Base-by-base conservation (phyloP, 2,797 vertebrate genomes). In the Gila robusta region DNA sequence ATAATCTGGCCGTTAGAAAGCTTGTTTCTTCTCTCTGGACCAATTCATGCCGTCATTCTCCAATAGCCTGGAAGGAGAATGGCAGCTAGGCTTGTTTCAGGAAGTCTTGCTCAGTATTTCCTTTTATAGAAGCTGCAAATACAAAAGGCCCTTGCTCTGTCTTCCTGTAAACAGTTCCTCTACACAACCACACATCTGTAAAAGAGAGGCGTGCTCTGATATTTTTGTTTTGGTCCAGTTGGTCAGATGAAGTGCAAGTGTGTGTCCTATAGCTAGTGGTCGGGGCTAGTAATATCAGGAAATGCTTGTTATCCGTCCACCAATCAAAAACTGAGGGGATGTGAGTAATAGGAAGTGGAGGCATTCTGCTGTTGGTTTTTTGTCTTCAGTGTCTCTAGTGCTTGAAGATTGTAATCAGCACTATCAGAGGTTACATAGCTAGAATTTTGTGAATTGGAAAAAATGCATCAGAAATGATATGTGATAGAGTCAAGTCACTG, bases 81-180 rank as follows among this genome's bases (percentile, higher is more conserved):
- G 66, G 78, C 91, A 89, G 90, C 90, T 90, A 93, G 90, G 90
- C 90, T 94, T 88, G 89, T 93, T 93, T 89, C 94, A 95, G 95
- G 95, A 96, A 96, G 95, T 92, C 87, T 89, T 93, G 91, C 6
- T 74, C 91, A 93, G 91, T 93, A 95, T 95, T 94, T 95, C 96
- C 96, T 96, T 96, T 96, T 96, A 95, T 95, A 96, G 95, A 96
- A 92, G 93, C 93, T 62, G 85, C 86, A 84, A 95, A 94, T 87
- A 96, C 95, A 96, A 96, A 96, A 95, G 95, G 87, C 91, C 89
- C 90, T 89, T 93, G 94, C 92, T 91, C 91, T 92, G 93, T 90
- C 89, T 96, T 96, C 96, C 96, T 96, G 96, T 96, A 95, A 96
- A 96, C 95, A 96, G 93, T 93, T 93, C 82, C 79, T 88, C 39